Evolutionary conservation across 2,113 vertebrate genomes (phyloP), one percentile per base, ranked within the genome.

Genomic region (Psittacara wagleri): DNA sequence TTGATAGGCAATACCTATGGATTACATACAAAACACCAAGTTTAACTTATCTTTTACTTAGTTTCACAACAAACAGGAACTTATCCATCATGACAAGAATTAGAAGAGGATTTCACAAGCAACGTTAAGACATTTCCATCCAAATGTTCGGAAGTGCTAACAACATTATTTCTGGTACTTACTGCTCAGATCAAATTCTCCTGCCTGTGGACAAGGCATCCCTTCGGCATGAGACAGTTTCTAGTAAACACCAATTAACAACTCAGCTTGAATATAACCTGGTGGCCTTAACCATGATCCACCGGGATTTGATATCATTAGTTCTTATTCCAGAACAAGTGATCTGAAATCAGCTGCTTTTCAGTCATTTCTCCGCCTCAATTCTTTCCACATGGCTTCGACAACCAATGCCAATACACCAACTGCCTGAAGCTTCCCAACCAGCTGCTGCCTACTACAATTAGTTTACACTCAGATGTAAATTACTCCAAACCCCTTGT

Each of bases 61-160:
- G 49, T 43, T 93, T 70, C 67, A 62, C 35, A 69, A 73, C 17
- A 70, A 87, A 41, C 5, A 66, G 11, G 37, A 91, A 22, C 19
- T 75, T 49, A 63, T 20, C 35, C 41, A 43, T 14, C 41, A 35
- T 70, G n/a, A 54, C 17, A 13, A 82, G 14, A 54, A 74, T 46
- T 57, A 70, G 18, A 91, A 82, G 28, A 44, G 3, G 27, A 82
- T 3, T 7, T 29, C 29, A 77, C 2, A n/a, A 59, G 33, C 41
- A 83, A 10, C 1, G 0, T 48, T 35, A 73, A 67, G 17, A 51
- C 2, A 18, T 48, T 61, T 61, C 44, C 63, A 88, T 0, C 0
- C 24, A 73, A 51, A 43, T 88, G 68, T 73, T 66, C 13, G 11
- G 4, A 46, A 69, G 11, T 19, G 22, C 13, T 27, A 86, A 25